These are phyloP conservation scores for Nycticryphes semicollaris DNA, from an alignment of 2,113 vertebrate species.

Conservation along the genomic window DNA sequence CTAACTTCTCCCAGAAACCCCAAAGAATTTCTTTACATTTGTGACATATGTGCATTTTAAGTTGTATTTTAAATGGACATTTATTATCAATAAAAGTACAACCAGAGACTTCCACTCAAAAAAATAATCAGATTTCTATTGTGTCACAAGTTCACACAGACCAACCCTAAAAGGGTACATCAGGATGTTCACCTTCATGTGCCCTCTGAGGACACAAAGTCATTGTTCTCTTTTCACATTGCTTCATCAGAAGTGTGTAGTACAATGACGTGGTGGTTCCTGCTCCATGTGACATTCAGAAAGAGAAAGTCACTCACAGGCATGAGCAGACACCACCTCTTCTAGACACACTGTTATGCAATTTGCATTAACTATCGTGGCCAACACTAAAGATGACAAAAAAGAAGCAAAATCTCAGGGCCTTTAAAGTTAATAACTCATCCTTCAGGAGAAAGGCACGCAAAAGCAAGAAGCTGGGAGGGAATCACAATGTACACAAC, in stretches of 20 bases:
- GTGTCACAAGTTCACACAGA: not conserved
- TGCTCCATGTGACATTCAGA: not conserved
- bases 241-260: too few relatives aligned
- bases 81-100: not conserved
- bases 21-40: not conserved
- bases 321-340: not conserved
- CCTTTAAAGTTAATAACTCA: not conserved
- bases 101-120: not conserved
- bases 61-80: not conserved
- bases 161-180: not conserved
- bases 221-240: not conserved
- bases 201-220: not conserved
- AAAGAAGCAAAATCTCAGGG: not conserved
- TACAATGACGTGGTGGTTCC: not conserved
- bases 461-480: not conserved
- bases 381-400: not conserved
- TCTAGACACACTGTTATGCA: not conserved
- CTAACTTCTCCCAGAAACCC: not conserved
- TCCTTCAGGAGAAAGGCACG: not conserved
- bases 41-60: not conserved
- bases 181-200: not conserved
- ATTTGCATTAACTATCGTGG: not conserved
- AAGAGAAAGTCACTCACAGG: not conserved
- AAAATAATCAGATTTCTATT: not conserved
- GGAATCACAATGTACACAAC: fast-evolving